These are phyloP conservation scores for Ectemnius continuus DNA, from an alignment of 2,888 invertebrate species.

Conservation along the genomic window DNA sequence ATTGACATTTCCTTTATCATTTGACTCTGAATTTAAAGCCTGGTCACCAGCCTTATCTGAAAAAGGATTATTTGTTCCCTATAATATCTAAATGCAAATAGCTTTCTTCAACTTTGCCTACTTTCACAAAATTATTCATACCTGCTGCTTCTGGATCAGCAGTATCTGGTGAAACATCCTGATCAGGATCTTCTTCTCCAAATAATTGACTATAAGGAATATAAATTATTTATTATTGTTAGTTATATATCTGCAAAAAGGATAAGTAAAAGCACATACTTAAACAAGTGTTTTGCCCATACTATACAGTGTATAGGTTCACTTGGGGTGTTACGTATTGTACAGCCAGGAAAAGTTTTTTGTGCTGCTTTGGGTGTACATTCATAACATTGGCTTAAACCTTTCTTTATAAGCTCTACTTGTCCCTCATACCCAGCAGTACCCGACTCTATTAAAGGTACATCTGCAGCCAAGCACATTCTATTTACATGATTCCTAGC, in stretches of 20 bases:
- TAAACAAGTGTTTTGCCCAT: conserved; percentile 99
- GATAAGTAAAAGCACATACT: conserved; percentile 79
- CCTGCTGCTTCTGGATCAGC: conserved; percentile 95
- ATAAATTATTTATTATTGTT: conserved; percentile 18
- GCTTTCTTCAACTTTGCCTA: not conserved
- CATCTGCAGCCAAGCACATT: conserved; percentile 96
- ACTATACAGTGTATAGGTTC: conserved; percentile 99
- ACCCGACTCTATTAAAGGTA: conserved; percentile 97
- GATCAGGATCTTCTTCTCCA: conserved; percentile 97
- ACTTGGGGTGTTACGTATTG: conserved; percentile 99
- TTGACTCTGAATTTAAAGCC: conserved; percentile 80
- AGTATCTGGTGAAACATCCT: conserved; percentile 98
- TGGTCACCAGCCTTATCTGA: conserved; percentile 80
- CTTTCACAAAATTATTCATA: conserved; percentile 61
- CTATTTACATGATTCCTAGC: conserved; percentile 99
- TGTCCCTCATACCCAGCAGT: conserved; percentile 98
- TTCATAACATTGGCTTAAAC: conserved; percentile 97
- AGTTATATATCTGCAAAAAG: not conserved
- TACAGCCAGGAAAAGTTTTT: conserved; percentile 98
- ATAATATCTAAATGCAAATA: not conserved
- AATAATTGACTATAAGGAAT: conserved; percentile 89
- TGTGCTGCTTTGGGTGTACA: conserved; percentile 94
- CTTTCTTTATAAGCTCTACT: conserved; percentile 92
- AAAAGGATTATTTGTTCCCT: not conserved
- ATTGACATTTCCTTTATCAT: conserved; percentile 79